Conservation (phyloP, 2,797 vertebrate species). For the Octomys mimax region DNA sequence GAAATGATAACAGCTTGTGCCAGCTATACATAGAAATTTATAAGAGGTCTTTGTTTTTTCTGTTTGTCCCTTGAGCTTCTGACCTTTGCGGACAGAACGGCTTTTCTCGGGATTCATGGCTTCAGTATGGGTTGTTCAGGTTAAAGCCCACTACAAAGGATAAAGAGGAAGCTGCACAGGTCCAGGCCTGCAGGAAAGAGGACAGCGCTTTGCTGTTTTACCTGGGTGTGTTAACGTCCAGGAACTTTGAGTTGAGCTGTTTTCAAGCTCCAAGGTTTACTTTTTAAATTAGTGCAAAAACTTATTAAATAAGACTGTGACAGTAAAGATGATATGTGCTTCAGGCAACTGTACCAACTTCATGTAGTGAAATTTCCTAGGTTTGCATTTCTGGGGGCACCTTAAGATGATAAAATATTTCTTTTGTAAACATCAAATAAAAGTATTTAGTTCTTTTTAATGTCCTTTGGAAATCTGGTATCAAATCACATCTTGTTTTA, state of each 20-base stretch:
- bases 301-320: neutral
- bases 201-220: neutral
- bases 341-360: neutral
- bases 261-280: neutral
- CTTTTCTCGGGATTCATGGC: neutral
- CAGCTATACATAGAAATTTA: neutral
- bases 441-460: slow-evolving; percentile 40
- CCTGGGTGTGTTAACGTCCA: neutral
- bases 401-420: slow-evolving; percentile 46
- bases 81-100: neutral
- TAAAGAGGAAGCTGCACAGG: too few relatives aligned
- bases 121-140: neutral
- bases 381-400: slow-evolving; percentile 7
- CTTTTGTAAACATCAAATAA: slow-evolving; percentile 48
- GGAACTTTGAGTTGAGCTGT: neutral
- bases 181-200: neutral
- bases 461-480: slow-evolving; percentile 16
- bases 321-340: neutral
- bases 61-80: neutral
- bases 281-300: neutral
- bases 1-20: neutral
- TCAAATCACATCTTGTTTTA: slow-evolving; percentile 56
- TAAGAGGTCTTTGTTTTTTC: neutral
- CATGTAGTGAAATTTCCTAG: slow-evolving; percentile 16
- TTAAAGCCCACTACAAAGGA: neutral